Percentiles rank a stretch among this genome's conserved stretches.
Evolutionary conservation across 2,888 invertebrate genomes (phyloP).

Genomic region (Drosophila lacicola): DNA sequence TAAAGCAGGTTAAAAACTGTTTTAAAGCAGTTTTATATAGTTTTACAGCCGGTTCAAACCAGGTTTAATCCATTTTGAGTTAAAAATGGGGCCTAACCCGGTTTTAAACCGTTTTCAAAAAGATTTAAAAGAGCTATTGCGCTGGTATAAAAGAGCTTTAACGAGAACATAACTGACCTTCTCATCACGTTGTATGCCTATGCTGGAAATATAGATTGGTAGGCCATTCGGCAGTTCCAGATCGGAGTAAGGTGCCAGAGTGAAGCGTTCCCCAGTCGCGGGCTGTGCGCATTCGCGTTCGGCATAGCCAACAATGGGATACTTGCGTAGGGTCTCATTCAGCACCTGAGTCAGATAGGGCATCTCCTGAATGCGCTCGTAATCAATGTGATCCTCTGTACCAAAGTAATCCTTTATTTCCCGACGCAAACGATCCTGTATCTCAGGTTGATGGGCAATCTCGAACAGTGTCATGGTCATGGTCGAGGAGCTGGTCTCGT

Average conservation of each 20-base stretch:
- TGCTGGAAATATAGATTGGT: conserved; percentile 71
- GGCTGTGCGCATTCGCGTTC: conserved; percentile 73
- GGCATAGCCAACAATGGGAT: conserved; percentile 68
- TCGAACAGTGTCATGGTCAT: conserved; percentile 84
- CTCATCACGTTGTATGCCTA: conserved; percentile 74
- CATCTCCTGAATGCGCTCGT: conserved; percentile 84
- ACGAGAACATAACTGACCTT: conserved; percentile 43
- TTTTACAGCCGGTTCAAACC: background rate
- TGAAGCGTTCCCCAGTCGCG: conserved; percentile 57
- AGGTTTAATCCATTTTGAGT: background rate
- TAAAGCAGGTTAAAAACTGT: too few relatives aligned
- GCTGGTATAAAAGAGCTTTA: too few relatives aligned
- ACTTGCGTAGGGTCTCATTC: conserved; percentile 77
- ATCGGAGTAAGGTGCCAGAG: conserved; percentile 68
- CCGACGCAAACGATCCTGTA: conserved; percentile 83
- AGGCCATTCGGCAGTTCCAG: conserved; percentile 65
- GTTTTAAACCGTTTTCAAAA: too few relatives aligned
- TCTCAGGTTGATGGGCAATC: conserved; percentile 80
- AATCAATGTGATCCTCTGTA: conserved; percentile 75
- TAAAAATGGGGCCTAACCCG: too few relatives aligned
- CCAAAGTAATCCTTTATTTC: conserved; percentile 83
- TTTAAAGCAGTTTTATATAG: too few relatives aligned
- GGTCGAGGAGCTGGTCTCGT: conserved; percentile 83
- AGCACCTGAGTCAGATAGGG: conserved; percentile 84
- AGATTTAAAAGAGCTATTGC: too few relatives aligned